Evolutionary conservation across 2,888 invertebrate genomes (phyloP).

Genomic region (Poecilus cupreus): DNA sequence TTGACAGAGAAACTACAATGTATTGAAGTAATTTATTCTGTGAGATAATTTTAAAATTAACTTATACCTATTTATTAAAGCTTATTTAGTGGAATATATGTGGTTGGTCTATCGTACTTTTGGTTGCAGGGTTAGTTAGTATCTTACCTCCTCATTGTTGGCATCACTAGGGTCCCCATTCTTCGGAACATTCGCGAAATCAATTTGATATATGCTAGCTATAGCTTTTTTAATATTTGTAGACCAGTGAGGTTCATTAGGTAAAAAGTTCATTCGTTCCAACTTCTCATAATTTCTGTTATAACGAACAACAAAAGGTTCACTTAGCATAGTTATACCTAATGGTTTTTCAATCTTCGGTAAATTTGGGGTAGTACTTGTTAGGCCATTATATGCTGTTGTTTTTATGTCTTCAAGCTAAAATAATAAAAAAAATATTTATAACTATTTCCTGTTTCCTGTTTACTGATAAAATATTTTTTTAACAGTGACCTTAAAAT

Average conservation of each 20-base stretch:
- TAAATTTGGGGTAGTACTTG: not conserved
- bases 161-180: not conserved
- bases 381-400: conserved; percentile 43
- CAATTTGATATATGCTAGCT: conserved; percentile 35
- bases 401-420: conserved; percentile 49
- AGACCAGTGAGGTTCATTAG: conserved; percentile 45
- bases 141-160: conserved; percentile 8
- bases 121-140: too few relatives aligned
- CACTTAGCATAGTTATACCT: not conserved
- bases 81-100: too few relatives aligned
- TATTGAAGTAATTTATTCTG: too few relatives aligned
- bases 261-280: conserved; percentile 26
- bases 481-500: conserved; percentile 37
- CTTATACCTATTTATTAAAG: too few relatives aligned
- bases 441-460: conserved; percentile 1
- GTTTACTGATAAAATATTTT: conserved; percentile 5
- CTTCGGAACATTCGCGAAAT: not conserved
- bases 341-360: not conserved
- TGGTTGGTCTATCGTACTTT: too few relatives aligned
- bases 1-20: too few relatives aligned
- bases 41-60: too few relatives aligned
- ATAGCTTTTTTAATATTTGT: conserved; percentile 46
- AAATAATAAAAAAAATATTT: not conserved
- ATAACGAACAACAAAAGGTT: conserved; percentile 42
- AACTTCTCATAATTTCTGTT: conserved; percentile 25